phyloP scores from a whole-genome alignment of 2,888 invertebrate genomes.

The Aleiodes testaceus region DNA sequence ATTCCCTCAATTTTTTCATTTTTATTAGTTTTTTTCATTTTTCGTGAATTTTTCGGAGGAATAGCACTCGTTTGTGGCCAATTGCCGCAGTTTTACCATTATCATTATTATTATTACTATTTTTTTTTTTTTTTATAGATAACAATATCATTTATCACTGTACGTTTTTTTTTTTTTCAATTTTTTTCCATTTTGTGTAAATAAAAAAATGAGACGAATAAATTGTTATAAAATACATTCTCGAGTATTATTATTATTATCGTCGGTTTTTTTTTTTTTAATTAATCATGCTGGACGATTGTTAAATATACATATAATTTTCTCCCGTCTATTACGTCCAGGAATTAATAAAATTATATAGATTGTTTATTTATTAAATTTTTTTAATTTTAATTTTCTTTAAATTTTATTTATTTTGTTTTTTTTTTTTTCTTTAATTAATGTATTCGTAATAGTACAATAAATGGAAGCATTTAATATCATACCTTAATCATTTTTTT shows the following conservation, averaged over 20 bases:
- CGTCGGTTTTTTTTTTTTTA: constrained; percentile 32
- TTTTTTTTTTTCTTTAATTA: constrained; percentile 47
- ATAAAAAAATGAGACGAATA: constrained; percentile 72
- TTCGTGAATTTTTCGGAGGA: constrained; percentile 34
- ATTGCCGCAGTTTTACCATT: constrained; percentile 46
- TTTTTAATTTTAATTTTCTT: not conserved
- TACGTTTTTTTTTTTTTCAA: constrained; percentile 51
- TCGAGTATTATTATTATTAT: constrained; percentile 67
- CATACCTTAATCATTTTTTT: constrained; percentile 59
- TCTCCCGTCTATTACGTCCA: constrained; percentile 48
- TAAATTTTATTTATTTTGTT: constrained; percentile 3
- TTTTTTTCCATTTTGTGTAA: constrained; percentile 55
- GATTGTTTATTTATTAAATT: constrained; percentile 50
- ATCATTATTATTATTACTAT: constrained; percentile 30
- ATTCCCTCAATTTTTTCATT: constrained; percentile 39
- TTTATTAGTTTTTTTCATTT: constrained; percentile 38
- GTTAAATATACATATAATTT: constrained; percentile 53
- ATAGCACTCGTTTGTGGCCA: constrained; percentile 29
- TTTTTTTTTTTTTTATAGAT: constrained; percentile 59
- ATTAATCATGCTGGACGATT: constrained; percentile 40
- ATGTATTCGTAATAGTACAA: constrained; percentile 65
- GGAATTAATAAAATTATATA: constrained; percentile 67
- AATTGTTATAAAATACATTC: constrained; percentile 73
- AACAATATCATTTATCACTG: constrained; percentile 73
- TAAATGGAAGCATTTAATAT: constrained; percentile 72